Evolutionary conservation across 2,888 invertebrate genomes (phyloP), one percentile per base, ranked within the genome.

Genomic region (Drosophila borealis): DNA sequence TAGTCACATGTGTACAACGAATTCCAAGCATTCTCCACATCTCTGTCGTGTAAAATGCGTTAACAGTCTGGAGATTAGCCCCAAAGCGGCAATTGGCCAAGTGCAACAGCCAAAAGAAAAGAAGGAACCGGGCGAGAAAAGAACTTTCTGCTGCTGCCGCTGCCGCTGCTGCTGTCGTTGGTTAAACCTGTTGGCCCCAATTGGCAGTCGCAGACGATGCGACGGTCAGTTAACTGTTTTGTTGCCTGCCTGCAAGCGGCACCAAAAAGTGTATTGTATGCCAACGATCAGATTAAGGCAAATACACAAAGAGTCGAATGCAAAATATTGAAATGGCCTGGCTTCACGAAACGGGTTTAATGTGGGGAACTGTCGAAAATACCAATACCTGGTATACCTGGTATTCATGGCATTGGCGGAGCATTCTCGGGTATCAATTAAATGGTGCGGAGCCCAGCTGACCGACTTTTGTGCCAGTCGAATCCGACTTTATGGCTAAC

Each of bases 211-310:
- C 29, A 50, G 55, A 39, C 45, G 46, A 10, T 34, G 42, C 49
- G 67, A 48, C 84, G 84, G 87, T 83, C 87, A 85, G 78, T 68
- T 85, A 85, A 85, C 85, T 84, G 85, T 85, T 83, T 70, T 39
- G 68, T 54, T 70, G 79, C 74, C 80, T 81, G 79, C 70, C 80
- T 81, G 79, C 70, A 64, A 74, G 77, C 71, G 67, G 65, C 77
- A 69, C n/a, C 63, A 59, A 74, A 60, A 57, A 29, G n/a, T 8
- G 4, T 33, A 71, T 71, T 70, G 55, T 71, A 71, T 69, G 69
- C 66, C 80, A 69, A 59, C 70, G 67, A 76, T 86, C 74, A 76
- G 86, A 78, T 81, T 80, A 75, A 73, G 42, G 44, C 75, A 80
- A 66, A 66, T 41, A 66, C 44, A 61, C 44, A 61, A 56, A 51